A percentile compares a stretch with the other conserved stretches of the same genome.
These are phyloP conservation scores for Misgurnus anguillicaudatus DNA, from an alignment of 2,113 vertebrate genomes.

Conservation along the genomic window DNA sequence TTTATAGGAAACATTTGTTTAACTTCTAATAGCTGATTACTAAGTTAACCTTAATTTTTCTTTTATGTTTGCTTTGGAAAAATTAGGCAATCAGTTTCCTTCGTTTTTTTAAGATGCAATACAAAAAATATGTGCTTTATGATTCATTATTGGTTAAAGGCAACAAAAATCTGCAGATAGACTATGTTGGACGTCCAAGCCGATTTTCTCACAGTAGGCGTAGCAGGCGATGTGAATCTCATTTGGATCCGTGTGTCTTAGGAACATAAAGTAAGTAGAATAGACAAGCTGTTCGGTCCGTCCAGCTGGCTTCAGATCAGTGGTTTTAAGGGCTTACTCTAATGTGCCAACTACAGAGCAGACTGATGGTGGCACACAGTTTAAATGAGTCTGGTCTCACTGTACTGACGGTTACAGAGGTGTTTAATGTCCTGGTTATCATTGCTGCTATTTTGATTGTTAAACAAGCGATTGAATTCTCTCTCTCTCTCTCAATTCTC, in stretches of 20 bases:
- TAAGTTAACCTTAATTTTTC: too few relatives aligned
- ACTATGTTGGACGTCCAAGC: constrained; percentile 3
- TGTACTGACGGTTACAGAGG: constrained; percentile 18
- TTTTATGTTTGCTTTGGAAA: too few relatives aligned
- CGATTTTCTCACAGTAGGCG: constrained; percentile 16
- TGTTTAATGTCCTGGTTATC: constrained; percentile 33
- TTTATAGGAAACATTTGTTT: too few relatives aligned
- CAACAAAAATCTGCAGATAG: constrained; percentile 30
- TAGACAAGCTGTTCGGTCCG: constrained; percentile 22
- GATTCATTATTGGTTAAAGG: constrained; percentile 9
- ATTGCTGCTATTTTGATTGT: constrained; percentile 13
- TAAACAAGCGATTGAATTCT: constrained; percentile 22
- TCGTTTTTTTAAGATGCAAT: too few relatives aligned
- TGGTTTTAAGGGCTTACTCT: constrained; percentile 28
- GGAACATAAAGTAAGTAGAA: constrained; percentile 22
- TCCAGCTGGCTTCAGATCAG: constrained; percentile 49
- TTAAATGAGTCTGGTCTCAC: constrained; percentile 26
- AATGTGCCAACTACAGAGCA: constrained; percentile 23
- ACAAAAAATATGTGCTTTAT: neutral
- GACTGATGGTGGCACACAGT: constrained; percentile 22
- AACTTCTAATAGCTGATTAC: too few relatives aligned
- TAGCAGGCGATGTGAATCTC: constrained; percentile 20
- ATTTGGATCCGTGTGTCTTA: constrained; percentile 47
- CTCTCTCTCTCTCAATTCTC: neutral
- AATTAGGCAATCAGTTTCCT: too few relatives aligned